These are phyloP conservation scores for Brachylomia viminalis DNA, from an alignment of 2,888 invertebrate species.

Conservation along the genomic window DNA sequence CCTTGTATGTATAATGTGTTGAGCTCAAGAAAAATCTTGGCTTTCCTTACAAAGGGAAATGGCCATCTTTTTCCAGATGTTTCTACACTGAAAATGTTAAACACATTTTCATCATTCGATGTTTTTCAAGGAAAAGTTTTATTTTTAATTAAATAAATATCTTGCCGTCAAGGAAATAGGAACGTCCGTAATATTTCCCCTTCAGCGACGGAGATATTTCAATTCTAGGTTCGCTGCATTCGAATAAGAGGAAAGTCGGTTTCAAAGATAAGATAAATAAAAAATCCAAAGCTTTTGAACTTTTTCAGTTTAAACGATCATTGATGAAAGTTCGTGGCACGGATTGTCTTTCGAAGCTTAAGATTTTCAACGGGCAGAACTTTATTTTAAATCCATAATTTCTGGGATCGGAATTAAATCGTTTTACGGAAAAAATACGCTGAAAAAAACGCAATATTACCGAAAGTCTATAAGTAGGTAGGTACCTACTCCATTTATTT, in stretches of 20 bases:
- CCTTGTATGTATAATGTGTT: no score
- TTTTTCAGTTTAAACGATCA: conserved; percentile 55
- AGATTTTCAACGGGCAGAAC: conserved; percentile 18
- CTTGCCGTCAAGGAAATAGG: conserved; percentile 11
- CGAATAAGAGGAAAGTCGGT: conserved; percentile 21
- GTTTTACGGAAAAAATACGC: neutral
- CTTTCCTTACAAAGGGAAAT: neutral
- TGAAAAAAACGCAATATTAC: neutral
- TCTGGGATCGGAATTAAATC: neutral
- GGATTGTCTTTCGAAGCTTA: conserved; percentile 42
- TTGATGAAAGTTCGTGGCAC: conserved; percentile 35
- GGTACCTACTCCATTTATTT: neutral
- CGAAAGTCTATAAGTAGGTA: neutral
- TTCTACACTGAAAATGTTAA: neutral
- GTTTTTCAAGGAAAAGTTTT: conserved; percentile 6
- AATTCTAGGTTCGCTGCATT: conserved; percentile 31
- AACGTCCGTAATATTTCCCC: conserved; percentile 12
- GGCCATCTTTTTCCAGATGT: neutral
- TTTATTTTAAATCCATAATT: conserved; percentile 45
- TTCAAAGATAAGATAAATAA: conserved; percentile 43
- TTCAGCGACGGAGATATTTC: conserved; percentile 14
- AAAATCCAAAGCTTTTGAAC: conserved; percentile 43
- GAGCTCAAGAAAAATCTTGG: neutral
- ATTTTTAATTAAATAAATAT: conserved; percentile 40
- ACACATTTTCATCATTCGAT: neutral